A percentile compares a stretch with the other conserved stretches of the same genome.
These are phyloP conservation scores for Solea senegalensis DNA, from an alignment of 2,113 vertebrate species.

Conservation along the genomic window DNA sequence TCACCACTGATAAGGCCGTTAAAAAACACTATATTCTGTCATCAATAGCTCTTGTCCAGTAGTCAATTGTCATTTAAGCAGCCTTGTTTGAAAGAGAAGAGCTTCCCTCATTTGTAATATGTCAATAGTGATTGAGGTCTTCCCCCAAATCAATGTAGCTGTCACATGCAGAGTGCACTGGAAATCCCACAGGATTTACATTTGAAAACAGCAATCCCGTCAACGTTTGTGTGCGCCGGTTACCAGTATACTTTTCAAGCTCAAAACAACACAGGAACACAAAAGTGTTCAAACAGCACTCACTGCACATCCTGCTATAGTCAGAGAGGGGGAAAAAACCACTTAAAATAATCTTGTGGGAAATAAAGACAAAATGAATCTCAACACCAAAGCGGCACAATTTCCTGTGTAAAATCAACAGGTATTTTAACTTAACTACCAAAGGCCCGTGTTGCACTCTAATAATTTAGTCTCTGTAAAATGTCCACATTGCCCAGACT, in stretches of 20 bases:
- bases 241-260: constrained; percentile 39
- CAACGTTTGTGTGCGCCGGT: no score
- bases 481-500: constrained; percentile 26
- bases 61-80: constrained; percentile 61
- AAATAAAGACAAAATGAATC: constrained; percentile 52
- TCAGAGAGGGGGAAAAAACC: neutral
- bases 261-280: constrained; percentile 49
- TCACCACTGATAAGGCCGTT: constrained; percentile 45
- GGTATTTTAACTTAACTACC: constrained; percentile 58
- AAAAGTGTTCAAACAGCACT: constrained; percentile 40
- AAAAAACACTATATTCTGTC: constrained; percentile 58
- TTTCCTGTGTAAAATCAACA: constrained; percentile 61
- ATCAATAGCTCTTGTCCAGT: constrained; percentile 30
- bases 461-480: constrained; percentile 53
- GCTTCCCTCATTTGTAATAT: constrained; percentile 60
- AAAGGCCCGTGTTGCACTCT: constrained; percentile 45
- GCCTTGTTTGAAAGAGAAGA: constrained; percentile 51
- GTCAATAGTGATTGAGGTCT: constrained; percentile 65
- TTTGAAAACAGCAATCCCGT: constrained; percentile 63
- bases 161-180: constrained; percentile 47
- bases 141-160: constrained; percentile 61
- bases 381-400: constrained; percentile 49
- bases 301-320: constrained; percentile 23
- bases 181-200: constrained; percentile 63
- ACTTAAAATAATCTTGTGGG: constrained; percentile 18